Evolutionary conservation across 2,888 invertebrate genomes (phyloP).

Genomic region (Drosophila anomalata): DNA sequence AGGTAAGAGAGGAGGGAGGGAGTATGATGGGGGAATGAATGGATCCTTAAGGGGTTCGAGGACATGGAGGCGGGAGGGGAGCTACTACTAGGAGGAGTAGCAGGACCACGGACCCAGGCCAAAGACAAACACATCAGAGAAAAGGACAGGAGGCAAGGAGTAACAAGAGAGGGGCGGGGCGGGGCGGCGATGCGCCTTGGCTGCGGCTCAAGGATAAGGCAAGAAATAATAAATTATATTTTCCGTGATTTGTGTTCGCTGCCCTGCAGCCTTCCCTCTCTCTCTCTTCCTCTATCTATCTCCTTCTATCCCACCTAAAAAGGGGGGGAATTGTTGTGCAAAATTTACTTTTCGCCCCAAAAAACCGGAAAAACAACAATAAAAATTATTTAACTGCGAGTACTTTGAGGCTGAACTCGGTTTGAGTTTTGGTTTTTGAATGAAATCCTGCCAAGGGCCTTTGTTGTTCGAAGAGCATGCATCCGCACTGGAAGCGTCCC

Average conservation of each 20-base stretch:
- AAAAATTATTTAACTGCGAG: slow-evolving; percentile 28
- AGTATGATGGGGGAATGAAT: slow-evolving; percentile 21
- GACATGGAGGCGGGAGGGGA: neutral
- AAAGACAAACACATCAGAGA: slow-evolving; percentile 53
- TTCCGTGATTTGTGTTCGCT: slow-evolving; percentile 75
- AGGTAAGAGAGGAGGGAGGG: slow-evolving; percentile 22
- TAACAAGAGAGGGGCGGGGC: neutral
- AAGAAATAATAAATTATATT: slow-evolving; percentile 78
- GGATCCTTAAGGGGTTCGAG: slow-evolving; percentile 1
- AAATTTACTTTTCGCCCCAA: slow-evolving; percentile 31
- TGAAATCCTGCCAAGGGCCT: slow-evolving; percentile 14
- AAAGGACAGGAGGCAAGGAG: neutral
- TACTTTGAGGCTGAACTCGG: slow-evolving; percentile 23
- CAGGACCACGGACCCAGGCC: slow-evolving; percentile 26
- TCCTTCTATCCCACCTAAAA: neutral
- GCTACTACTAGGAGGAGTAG: neutral
- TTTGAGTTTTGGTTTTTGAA: slow-evolving; percentile 36
- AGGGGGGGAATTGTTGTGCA: slow-evolving; percentile 23
- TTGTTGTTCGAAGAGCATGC: slow-evolving; percentile 21
- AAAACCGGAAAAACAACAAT: slow-evolving; percentile 38
- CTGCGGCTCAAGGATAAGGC: slow-evolving; percentile 79
- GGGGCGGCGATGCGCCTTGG: slow-evolving; percentile 48
- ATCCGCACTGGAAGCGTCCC: slow-evolving; percentile 13
- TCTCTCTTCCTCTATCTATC: neutral
- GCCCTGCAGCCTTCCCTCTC: too few species aligned